Conservation (phyloP, 2,113 vertebrate genomes). For the Pyrgilauda ruficollis region DNA sequence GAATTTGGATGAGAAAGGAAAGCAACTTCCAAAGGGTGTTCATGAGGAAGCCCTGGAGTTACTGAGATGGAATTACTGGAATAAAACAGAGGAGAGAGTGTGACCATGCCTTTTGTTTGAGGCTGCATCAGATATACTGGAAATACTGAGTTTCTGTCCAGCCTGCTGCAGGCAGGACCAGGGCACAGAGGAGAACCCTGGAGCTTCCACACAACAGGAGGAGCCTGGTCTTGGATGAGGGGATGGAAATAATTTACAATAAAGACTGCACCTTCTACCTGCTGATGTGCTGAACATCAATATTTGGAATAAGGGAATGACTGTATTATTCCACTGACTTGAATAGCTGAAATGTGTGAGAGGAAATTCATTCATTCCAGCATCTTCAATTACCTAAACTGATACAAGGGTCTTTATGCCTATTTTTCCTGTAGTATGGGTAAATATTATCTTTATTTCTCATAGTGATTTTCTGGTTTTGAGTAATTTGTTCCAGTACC, state of each 20-base stretch:
- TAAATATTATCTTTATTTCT: constrained; percentile 17
- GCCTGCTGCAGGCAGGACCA: background rate
- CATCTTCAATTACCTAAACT: background rate
- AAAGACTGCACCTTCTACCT: background rate
- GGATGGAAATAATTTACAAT: background rate
- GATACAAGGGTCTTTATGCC: background rate
- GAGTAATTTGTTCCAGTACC: background rate
- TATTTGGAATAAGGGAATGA: background rate
- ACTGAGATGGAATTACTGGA: background rate
- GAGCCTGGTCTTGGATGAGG: background rate
- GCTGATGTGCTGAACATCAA: background rate
- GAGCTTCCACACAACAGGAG: background rate
- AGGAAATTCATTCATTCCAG: background rate
- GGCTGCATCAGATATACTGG: background rate
- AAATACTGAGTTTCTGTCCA: background rate
- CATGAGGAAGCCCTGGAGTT: background rate
- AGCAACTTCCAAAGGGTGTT: background rate
- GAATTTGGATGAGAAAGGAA: background rate
- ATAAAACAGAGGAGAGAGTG: background rate
- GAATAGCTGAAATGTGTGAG: background rate
- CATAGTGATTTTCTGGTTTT: background rate
- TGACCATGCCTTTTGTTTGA: background rate
- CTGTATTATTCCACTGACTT: background rate
- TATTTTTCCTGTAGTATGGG: background rate
- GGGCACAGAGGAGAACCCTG: background rate